Percentiles rank a stretch among this genome's conserved stretches.
These are phyloP conservation scores for Caenorhabditis wallacei DNA, from an alignment of 2,888 invertebrate species.

Conservation along the genomic window DNA sequence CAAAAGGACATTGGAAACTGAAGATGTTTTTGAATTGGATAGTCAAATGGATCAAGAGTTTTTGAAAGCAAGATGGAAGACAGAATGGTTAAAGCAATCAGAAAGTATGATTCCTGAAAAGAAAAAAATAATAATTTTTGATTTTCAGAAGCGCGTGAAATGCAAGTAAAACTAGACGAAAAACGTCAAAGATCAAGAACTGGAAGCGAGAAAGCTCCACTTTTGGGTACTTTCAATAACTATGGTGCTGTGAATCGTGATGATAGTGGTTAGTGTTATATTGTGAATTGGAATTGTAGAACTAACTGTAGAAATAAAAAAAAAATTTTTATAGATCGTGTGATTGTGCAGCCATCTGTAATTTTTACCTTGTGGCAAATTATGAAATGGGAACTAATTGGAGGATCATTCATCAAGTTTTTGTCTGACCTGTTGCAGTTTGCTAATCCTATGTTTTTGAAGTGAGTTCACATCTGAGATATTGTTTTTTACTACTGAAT, in stretches of 20 bases:
- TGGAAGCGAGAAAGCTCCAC: slow-evolving; percentile 52
- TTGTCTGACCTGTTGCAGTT: slow-evolving; percentile 79
- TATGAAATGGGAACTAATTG: slow-evolving; percentile 79
- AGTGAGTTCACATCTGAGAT: slow-evolving; percentile 65
- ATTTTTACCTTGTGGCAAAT: slow-evolving; percentile 74
- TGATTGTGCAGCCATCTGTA: slow-evolving; percentile 74
- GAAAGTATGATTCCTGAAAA: slow-evolving; percentile 40
- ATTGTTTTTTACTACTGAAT: too few species aligned
- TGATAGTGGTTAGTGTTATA: slow-evolving; percentile 49
- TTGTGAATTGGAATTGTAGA: slow-evolving; percentile 7
- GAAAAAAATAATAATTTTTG: background rate
- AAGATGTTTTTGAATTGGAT: slow-evolving; percentile 79
- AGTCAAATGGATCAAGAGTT: slow-evolving; percentile 73
- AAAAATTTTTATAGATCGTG: slow-evolving; percentile 26
- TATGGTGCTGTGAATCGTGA: slow-evolving; percentile 62
- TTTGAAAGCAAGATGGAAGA: slow-evolving; percentile 75
- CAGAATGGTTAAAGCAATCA: slow-evolving; percentile 67
- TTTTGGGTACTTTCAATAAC: slow-evolving; percentile 48
- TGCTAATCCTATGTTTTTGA: slow-evolving; percentile 80
- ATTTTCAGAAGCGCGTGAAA: slow-evolving; percentile 45
- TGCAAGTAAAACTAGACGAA: slow-evolving; percentile 41
- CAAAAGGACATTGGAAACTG: slow-evolving; percentile 73
- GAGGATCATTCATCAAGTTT: slow-evolving; percentile 77
- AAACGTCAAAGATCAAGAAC: slow-evolving; percentile 47
- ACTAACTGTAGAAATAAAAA: too few species aligned